A percentile compares a stretch with the other conserved stretches of the same genome.
Conservation (phyloP, 2,888 invertebrate genomes). For the Apodemia duryi region DNA sequence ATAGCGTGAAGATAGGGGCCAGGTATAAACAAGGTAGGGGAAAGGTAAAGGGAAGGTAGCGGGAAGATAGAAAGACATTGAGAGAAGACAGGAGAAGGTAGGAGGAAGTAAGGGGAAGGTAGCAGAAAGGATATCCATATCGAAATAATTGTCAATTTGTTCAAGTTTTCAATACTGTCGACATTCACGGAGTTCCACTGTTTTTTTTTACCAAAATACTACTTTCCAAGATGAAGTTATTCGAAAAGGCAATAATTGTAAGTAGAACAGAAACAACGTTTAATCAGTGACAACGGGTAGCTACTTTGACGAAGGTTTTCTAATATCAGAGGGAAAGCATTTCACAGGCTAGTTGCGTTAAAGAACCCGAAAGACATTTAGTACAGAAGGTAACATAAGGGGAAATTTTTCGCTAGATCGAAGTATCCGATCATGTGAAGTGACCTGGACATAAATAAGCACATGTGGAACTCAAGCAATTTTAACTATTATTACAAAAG, state of each 20-base stretch:
- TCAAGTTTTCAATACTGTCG: too few relatives aligned
- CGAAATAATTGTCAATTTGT: too few relatives aligned
- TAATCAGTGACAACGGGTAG: constrained; percentile 6
- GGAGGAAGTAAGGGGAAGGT: too few relatives aligned
- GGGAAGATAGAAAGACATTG: too few relatives aligned
- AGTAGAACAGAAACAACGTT: background rate
- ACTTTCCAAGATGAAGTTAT: too few relatives aligned
- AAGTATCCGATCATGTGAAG: constrained; percentile 10
- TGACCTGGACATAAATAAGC: constrained; percentile 6
- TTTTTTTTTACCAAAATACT: too few relatives aligned
- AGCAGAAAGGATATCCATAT: too few relatives aligned
- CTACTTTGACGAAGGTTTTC: constrained; percentile 9
- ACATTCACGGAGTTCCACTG: too few relatives aligned
- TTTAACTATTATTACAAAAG: background rate
- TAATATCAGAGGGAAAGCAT: constrained; percentile 8
- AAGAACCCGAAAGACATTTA: constrained; percentile 13
- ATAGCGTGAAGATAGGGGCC: too few relatives aligned
- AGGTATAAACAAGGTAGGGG: too few relatives aligned
- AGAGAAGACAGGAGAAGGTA: too few relatives aligned
- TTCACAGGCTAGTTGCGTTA: constrained; percentile 11
- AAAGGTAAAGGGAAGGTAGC: too few relatives aligned
- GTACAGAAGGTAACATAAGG: constrained; percentile 10
- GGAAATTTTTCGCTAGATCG: constrained; percentile 14
- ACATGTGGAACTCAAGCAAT: background rate
- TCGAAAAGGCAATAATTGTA: background rate